Conservation (phyloP, 30 jellyfish, hydroid and myxozoan species). For the Aurelia coerulea region DNA sequence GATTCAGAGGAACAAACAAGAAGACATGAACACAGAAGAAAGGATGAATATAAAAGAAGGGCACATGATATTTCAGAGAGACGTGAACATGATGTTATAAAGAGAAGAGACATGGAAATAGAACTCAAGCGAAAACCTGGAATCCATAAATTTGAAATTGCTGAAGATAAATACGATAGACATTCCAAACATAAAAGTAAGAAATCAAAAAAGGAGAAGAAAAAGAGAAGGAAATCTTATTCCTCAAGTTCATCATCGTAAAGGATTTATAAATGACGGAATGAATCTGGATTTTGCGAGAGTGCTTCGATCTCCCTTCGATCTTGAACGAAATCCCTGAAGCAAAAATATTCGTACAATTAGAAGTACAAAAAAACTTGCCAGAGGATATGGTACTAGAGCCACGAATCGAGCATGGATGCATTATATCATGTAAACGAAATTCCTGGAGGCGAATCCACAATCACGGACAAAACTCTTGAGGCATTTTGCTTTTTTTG, state of each 20-base stretch:
- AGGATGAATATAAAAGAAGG: not conserved
- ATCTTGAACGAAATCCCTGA: too few species aligned
- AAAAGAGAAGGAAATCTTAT: not conserved
- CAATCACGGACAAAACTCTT: too few species aligned
- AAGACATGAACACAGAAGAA: not conserved
- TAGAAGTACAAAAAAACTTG: too few species aligned
- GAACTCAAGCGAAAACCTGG: not conserved
- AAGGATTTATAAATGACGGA: too few species aligned
- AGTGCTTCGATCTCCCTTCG: too few species aligned
- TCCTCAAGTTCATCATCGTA: not conserved
- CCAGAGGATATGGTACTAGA: too few species aligned
- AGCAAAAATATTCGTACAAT: too few species aligned
- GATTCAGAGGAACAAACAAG: not conserved
- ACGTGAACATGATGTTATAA: not conserved
- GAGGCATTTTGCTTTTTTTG: too few species aligned
- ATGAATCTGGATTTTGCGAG: too few species aligned
- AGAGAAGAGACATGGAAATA: not conserved
- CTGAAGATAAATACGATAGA: not conserved
- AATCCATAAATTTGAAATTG: not conserved
- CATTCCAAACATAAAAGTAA: not conserved
- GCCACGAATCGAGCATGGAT: too few species aligned
- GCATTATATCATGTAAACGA: too few species aligned
- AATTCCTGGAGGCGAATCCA: too few species aligned
- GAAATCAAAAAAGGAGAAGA: not conserved
- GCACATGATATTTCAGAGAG: not conserved